Conservation (phyloP, 2,888 invertebrate genomes). For the Callyntrura guangdongensis region DNA sequence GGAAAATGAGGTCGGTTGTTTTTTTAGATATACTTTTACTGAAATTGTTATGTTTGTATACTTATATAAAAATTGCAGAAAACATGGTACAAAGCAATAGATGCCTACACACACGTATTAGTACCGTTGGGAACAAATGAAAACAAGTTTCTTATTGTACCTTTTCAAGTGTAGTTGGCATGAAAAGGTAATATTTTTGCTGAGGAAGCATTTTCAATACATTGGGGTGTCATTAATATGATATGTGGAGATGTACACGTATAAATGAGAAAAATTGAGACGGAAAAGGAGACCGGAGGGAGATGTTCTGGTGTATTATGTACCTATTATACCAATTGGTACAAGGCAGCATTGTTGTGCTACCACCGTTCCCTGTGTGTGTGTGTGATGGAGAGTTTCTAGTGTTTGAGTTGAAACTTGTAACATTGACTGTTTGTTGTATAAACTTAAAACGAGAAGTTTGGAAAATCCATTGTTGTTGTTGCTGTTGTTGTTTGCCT, state of each 20-base stretch:
- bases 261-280: background rate
- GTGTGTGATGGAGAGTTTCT: background rate
- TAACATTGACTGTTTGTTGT: slow-evolving; percentile 37
- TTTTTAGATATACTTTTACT: too few relatives aligned
- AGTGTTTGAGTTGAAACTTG: slow-evolving; percentile 23
- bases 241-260: background rate
- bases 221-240: background rate
- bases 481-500: slow-evolving; percentile 26
- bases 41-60: too few relatives aligned
- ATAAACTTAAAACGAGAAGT: slow-evolving; percentile 29
- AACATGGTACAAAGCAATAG: too few relatives aligned
- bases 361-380: background rate
- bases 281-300: background rate
- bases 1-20: too few relatives aligned
- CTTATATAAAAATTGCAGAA: too few relatives aligned
- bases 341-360: background rate
- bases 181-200: too few relatives aligned
- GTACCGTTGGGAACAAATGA: too few relatives aligned
- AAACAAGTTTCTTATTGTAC: too few relatives aligned
- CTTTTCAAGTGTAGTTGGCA: too few relatives aligned
- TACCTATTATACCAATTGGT: background rate
- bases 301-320: background rate
- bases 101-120: too few relatives aligned
- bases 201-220: too few relatives aligned
- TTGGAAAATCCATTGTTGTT: slow-evolving; percentile 35